These are phyloP conservation scores for Pardalotus punctatus DNA, from an alignment of 2,113 vertebrate species.

Conservation along the genomic window DNA sequence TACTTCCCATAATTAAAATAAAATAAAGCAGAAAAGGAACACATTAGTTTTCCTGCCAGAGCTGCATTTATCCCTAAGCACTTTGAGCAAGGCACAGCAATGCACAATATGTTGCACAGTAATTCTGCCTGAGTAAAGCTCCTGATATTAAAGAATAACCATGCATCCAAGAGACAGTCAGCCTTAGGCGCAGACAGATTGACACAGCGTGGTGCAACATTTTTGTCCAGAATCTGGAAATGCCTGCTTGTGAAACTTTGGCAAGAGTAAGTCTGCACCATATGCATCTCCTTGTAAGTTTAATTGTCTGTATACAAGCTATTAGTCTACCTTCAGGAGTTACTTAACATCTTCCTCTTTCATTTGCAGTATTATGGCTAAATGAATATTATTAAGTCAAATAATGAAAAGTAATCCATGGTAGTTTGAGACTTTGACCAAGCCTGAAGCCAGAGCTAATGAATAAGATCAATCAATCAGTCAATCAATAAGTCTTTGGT, in stretches of 20 bases:
- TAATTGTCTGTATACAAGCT: conserved; percentile 50
- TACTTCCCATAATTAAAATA: conserved; percentile 43
- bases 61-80: conserved; percentile 27
- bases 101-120: conserved; percentile 38
- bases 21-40: conserved; percentile 16
- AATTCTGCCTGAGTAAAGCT: conserved; percentile 14
- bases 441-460: not conserved
- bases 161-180: conserved; percentile 46
- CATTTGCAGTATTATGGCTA: not conserved
- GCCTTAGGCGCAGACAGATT: conserved; percentile 45
- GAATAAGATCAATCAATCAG: not conserved
- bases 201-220: conserved; percentile 48
- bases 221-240: conserved; percentile 42
- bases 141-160: conserved; percentile 17
- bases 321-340: conserved; percentile 43
- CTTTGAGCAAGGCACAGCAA: not conserved
- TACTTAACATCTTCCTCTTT: not conserved
- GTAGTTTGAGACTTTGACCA: not conserved
- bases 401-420: not conserved
- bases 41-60: not conserved
- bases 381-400: not conserved
- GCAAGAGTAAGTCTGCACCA: conserved; percentile 31
- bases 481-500: not conserved
- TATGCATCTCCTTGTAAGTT: conserved; percentile 51
- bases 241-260: conserved; percentile 41